These are phyloP conservation scores for Junonia oenone DNA, from an alignment of 2,888 invertebrate genomes.

Conservation along the genomic window DNA sequence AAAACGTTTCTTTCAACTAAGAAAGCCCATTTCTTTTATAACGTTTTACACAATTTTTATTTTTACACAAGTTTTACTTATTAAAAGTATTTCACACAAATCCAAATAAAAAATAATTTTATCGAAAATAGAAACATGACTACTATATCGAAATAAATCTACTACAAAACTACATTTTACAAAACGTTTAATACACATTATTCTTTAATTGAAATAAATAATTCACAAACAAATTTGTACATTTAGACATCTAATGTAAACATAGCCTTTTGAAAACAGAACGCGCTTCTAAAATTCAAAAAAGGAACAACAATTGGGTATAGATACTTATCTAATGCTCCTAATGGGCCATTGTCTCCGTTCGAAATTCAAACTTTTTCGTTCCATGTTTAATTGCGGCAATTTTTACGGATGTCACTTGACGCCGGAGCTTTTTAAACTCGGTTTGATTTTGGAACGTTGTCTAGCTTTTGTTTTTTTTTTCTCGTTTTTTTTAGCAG, in stretches of 20 bases:
- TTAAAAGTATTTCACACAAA: too few species aligned
- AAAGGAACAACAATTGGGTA: slow-evolving; percentile 54
- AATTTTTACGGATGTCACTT: slow-evolving; percentile 70
- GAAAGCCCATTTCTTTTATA: too few species aligned
- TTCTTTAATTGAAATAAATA: background rate
- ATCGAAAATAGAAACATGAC: too few species aligned
- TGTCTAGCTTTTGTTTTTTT: slow-evolving; percentile 17
- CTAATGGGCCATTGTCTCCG: slow-evolving; percentile 73
- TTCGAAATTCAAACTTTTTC: slow-evolving; percentile 54
- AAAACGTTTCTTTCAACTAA: too few species aligned
- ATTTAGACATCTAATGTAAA: slow-evolving; percentile 23
- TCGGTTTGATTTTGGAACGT: slow-evolving; percentile 32
- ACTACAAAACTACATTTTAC: too few species aligned
- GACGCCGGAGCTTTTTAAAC: slow-evolving; percentile 41
- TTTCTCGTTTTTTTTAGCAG: background rate
- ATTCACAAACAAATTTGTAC: background rate
- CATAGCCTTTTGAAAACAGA: slow-evolving; percentile 25
- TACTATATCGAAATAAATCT: too few species aligned
- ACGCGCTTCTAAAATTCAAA: slow-evolving; percentile 44
- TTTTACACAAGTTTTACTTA: too few species aligned
- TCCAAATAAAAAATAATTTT: too few species aligned
- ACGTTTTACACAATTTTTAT: too few species aligned
- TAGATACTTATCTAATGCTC: slow-evolving; percentile 67
- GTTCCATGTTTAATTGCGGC: slow-evolving; percentile 65
- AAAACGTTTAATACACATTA: too few species aligned